Evolutionary conservation across 2,888 invertebrate species (phyloP).

Genomic region (Exocentrus adspersus): DNA sequence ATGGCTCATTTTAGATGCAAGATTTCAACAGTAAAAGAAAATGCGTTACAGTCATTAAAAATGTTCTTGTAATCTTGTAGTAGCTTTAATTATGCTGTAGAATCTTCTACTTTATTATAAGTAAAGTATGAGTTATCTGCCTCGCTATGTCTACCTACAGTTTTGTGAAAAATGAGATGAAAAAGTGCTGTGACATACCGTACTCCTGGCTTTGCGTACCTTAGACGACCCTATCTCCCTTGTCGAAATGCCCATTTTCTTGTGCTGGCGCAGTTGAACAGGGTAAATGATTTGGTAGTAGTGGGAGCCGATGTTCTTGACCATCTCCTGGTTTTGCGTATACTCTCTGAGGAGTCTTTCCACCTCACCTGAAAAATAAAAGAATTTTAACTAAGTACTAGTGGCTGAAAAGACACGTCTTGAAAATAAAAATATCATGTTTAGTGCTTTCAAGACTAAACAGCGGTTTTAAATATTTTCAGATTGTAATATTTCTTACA

Average conservation of each 20-base stretch:
- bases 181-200: slow-evolving; percentile 66
- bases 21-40: too few species aligned
- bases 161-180: slow-evolving; percentile 51
- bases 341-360: slow-evolving; percentile 90
- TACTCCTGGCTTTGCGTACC: slow-evolving; percentile 74
- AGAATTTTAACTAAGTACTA: background rate
- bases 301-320: slow-evolving; percentile 89
- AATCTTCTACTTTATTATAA: too few species aligned
- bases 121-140: background rate
- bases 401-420: too few species aligned
- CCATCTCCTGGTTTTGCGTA: slow-evolving; percentile 91
- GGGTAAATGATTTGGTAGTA: slow-evolving; percentile 96
- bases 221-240: slow-evolving; percentile 89
- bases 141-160: slow-evolving; percentile 7
- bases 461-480: too few species aligned
- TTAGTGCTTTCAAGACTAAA: too few species aligned
- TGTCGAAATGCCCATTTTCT: slow-evolving; percentile 95
- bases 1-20: too few species aligned
- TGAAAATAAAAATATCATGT: too few species aligned
- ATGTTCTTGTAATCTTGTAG: too few species aligned
- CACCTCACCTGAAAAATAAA: slow-evolving; percentile 79
- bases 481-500: too few species aligned
- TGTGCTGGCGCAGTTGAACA: slow-evolving; percentile 92
- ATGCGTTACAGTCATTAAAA: too few species aligned
- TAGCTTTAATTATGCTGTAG: too few species aligned